Evolutionary conservation across 2,888 invertebrate genomes (phyloP).

Genomic region (Omphaloscelis lunosa): DNA sequence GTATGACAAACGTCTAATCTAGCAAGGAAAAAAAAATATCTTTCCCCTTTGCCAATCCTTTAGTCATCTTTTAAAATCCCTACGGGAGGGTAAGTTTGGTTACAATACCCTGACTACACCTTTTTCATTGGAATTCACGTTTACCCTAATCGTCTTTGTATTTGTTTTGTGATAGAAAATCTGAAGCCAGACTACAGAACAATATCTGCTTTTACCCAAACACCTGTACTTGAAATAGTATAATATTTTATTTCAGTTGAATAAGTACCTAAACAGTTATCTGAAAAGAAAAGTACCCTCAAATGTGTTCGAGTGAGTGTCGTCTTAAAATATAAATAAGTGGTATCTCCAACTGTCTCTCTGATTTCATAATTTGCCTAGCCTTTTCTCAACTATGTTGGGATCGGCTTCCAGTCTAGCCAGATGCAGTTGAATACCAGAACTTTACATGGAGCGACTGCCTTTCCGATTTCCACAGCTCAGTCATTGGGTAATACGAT

Average conservation of each 20-base stretch:
- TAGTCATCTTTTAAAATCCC: constrained; percentile 13
- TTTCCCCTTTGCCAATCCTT: constrained; percentile 15
- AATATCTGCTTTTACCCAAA: too few relatives aligned
- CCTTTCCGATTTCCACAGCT: too few relatives aligned
- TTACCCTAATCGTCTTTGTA: constrained; percentile 23
- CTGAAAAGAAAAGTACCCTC: not conserved
- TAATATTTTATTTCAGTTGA: not conserved
- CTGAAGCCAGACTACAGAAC: not conserved
- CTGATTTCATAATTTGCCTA: not conserved
- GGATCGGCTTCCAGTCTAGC: too few relatives aligned
- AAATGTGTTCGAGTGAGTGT: not conserved
- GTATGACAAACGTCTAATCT: not conserved
- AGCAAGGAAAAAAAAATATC: not conserved
- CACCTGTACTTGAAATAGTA: not conserved
- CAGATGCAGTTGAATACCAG: too few relatives aligned
- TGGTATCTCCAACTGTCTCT: not conserved
- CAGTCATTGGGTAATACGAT: too few relatives aligned
- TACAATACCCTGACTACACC: not conserved
- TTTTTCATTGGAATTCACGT: constrained; percentile 7
- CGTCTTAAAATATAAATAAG: not conserved
- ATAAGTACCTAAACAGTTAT: not conserved
- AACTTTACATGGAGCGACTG: too few relatives aligned
- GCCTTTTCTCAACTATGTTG: not conserved
- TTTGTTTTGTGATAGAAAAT: constrained; percentile 7
- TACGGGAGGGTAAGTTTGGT: constrained; percentile 3